Conservation (phyloP, 2,113 vertebrate genomes). For the Puntigrus tetrazona region DNA sequence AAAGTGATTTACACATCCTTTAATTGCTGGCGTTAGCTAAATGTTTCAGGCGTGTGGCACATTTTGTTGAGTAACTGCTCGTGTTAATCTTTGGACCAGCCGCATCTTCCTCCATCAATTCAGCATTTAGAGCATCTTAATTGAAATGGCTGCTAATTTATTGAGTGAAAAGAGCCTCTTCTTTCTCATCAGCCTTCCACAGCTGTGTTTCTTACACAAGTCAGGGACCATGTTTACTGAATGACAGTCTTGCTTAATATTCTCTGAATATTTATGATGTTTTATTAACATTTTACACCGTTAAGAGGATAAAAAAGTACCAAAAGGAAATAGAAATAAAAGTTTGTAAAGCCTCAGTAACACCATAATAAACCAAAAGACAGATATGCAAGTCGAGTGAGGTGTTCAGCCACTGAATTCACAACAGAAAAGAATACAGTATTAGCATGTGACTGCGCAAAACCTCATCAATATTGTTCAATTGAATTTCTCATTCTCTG, state of each 20-base stretch:
- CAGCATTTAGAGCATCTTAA: constrained; percentile 65
- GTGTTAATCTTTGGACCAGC: constrained; percentile 65
- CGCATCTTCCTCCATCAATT: constrained; percentile 64
- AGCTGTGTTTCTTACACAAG: constrained; percentile 58
- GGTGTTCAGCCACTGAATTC: constrained; percentile 21
- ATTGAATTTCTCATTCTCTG: constrained; percentile 25
- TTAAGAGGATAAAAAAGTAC: not conserved
- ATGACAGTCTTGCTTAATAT: not conserved
- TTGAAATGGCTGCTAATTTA: constrained; percentile 68
- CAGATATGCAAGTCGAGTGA: too few relatives aligned
- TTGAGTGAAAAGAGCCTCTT: constrained; percentile 64
- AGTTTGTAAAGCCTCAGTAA: not conserved
- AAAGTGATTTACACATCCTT: constrained; percentile 62
- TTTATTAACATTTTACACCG: not conserved
- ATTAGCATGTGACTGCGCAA: constrained; percentile 32
- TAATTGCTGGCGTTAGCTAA: constrained; percentile 70
- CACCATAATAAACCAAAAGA: not conserved
- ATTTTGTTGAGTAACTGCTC: constrained; percentile 62
- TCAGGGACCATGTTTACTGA: not conserved
- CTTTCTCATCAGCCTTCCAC: constrained; percentile 59
- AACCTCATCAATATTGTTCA: constrained; percentile 31
- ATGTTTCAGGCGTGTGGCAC: constrained; percentile 61
- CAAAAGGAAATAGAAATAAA: not conserved
- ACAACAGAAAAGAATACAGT: constrained; percentile 39
- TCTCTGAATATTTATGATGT: not conserved